Percentiles rank a stretch among this genome's conserved stretches.
phyloP scores from a whole-genome alignment of 2,888 invertebrate species.

The Erannis defoliaria region DNA sequence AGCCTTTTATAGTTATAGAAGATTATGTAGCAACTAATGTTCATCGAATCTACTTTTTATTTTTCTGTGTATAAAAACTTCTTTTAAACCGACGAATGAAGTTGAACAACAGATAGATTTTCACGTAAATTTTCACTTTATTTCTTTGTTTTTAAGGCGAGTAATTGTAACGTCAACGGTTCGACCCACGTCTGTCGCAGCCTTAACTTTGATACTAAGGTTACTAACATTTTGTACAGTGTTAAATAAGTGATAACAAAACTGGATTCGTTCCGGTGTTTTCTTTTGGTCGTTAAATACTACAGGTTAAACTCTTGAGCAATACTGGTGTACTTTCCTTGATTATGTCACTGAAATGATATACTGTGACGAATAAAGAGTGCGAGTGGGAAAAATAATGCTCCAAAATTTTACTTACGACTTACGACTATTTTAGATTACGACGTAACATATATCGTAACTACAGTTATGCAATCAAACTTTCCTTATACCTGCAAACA shows the following conservation, averaged over 20 bases:
- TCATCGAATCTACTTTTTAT: too few species aligned
- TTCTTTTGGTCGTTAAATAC: conserved; percentile 13
- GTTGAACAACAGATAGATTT: conserved; percentile 13
- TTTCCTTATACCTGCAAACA: not conserved
- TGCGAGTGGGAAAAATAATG: not conserved
- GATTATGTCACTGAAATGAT: conserved; percentile 27
- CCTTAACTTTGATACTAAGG: conserved; percentile 29
- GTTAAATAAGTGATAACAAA: conserved; percentile 36
- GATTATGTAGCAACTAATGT: too few species aligned
- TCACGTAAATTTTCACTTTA: conserved; percentile 21
- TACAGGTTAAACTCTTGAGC: conserved; percentile 29
- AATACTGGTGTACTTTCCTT: conserved; percentile 24
- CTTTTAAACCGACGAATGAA: not conserved
- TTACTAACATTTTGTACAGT: conserved; percentile 19
- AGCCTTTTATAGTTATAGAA: too few species aligned
- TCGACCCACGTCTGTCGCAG: conserved; percentile 22
- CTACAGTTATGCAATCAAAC: not conserved
- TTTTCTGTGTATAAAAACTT: too few species aligned
- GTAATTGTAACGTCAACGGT: conserved; percentile 30
- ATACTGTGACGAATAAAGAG: conserved; percentile 6
- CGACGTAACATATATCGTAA: not conserved
- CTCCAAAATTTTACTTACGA: not conserved
- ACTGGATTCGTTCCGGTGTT: conserved; percentile 36
- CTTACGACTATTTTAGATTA: too few species aligned
- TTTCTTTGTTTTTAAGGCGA: conserved; percentile 15